Conservation (phyloP, 64 coral and sea anemone species). For the Hydrozoanthus tunicans region DNA sequence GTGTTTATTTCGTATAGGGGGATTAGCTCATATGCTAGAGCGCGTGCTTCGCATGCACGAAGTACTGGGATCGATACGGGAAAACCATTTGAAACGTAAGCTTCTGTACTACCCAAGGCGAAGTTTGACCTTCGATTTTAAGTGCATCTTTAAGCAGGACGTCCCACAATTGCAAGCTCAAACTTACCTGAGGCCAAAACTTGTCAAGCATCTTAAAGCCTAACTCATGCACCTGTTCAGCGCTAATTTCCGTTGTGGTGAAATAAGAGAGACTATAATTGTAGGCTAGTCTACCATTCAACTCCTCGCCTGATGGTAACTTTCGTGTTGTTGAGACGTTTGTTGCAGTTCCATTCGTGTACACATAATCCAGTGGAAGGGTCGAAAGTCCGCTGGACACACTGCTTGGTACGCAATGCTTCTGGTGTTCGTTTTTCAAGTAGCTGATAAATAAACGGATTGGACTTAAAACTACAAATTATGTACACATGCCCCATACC, state of each 20-base stretch:
- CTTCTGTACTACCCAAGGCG: neutral
- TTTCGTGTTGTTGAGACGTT: slow-evolving; percentile 26
- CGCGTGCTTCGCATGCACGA: too few relatives aligned
- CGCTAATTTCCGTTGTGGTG: slow-evolving; percentile 21
- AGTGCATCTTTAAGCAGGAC: neutral
- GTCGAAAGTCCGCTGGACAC: slow-evolving; percentile 15
- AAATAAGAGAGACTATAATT: slow-evolving; percentile 35
- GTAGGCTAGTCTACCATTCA: slow-evolving; percentile 40
- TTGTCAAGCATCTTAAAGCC: neutral
- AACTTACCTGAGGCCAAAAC: slow-evolving; percentile 37
- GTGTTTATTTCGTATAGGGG: too few relatives aligned
- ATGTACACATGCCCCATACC: too few relatives aligned
- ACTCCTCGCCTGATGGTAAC: slow-evolving; percentile 10
- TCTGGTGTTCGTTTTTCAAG: neutral
- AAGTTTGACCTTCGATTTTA: neutral
- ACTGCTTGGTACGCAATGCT: neutral
- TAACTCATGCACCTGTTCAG: slow-evolving; percentile 27
- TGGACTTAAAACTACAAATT: neutral
- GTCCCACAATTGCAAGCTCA: too few relatives aligned
- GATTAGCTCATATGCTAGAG: too few relatives aligned
- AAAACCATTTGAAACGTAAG: too few relatives aligned
- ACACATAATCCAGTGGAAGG: neutral
- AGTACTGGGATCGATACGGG: too few relatives aligned
- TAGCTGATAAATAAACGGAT: neutral
- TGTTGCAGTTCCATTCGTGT: neutral